Conservation (phyloP, 2,888 invertebrate genomes). For the Callinectes sapidus region DNA sequence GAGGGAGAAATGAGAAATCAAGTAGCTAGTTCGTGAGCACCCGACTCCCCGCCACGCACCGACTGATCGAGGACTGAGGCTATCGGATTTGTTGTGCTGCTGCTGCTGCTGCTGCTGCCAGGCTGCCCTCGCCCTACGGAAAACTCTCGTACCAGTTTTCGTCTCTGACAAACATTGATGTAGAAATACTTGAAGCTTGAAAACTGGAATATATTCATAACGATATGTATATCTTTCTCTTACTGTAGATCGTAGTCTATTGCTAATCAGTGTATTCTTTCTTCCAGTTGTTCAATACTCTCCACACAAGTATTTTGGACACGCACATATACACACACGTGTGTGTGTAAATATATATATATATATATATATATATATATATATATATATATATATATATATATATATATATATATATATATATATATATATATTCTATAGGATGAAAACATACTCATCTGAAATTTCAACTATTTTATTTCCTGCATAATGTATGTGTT, state of each 20-base stretch:
- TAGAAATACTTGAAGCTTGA: not conserved
- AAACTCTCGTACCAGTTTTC: constrained; percentile 51
- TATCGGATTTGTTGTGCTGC: constrained; percentile 66
- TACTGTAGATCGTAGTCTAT: not conserved
- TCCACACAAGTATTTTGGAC: not conserved
- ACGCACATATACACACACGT: not conserved
- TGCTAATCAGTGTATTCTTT: not conserved
- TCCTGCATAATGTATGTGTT: not conserved
- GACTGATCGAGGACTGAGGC: constrained; percentile 59
- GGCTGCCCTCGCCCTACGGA: not conserved
- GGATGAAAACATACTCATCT: not conserved
- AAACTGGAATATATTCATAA: not conserved
- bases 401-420: constrained; percentile 53
- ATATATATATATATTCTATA: constrained; percentile 37
- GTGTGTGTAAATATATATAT: constrained; percentile 43
- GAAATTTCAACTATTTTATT: constrained; percentile 5
- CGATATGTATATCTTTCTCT: not conserved
- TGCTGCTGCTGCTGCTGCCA: not conserved
- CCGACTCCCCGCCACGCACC: constrained; percentile 8
- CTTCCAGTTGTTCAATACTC: not conserved
- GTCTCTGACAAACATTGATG: not conserved
- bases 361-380: constrained; percentile 58
- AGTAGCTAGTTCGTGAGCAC: not conserved
- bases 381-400: constrained; percentile 53
- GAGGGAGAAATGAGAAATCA: not conserved